A percentile compares a stretch with the other conserved stretches of the same genome.
Conservation (phyloP, 2,113 vertebrate genomes). For the Oryzias woworae region DNA sequence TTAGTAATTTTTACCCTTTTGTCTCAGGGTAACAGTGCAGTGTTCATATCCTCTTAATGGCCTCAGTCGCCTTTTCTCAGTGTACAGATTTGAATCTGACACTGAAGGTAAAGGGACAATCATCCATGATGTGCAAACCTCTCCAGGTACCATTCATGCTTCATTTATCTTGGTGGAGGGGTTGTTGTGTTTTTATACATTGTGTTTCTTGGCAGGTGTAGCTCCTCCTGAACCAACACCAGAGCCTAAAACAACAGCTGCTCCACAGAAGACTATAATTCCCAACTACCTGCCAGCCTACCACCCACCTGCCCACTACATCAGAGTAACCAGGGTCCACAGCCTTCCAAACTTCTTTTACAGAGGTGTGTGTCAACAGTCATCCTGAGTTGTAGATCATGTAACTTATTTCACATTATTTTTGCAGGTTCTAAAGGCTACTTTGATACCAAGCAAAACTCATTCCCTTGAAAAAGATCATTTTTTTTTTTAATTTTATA, state of each 20-base stretch:
- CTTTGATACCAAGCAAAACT: background rate
- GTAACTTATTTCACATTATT: background rate
- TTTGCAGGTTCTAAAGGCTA: background rate
- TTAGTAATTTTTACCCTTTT: background rate
- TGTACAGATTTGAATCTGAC: constrained; percentile 58
- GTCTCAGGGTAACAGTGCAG: constrained; percentile 53
- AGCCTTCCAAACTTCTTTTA: rapidly evolving
- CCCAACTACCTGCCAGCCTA: background rate
- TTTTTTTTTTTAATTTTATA: background rate
- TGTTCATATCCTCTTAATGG: constrained; percentile 54
- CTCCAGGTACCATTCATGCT: constrained; percentile 4
- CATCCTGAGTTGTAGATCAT: too few species aligned
- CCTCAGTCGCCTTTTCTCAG: constrained; percentile 54
- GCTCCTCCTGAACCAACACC: background rate
- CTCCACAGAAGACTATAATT: background rate
- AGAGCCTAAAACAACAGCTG: background rate
- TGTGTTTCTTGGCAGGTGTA: background rate
- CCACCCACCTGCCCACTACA: constrained; percentile 19
- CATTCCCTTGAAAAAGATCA: background rate
- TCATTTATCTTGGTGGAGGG: too few species aligned
- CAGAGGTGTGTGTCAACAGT: constrained; percentile 1
- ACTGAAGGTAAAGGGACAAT: constrained; percentile 32
- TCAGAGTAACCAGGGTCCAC: background rate
- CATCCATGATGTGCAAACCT: background rate
- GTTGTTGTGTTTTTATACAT: too few species aligned